Percentiles rank a stretch among this genome's conserved stretches.
These are phyloP conservation scores for Cataglyphis rosenhaueri DNA, from an alignment of 2,888 invertebrate species.

Conservation along the genomic window DNA sequence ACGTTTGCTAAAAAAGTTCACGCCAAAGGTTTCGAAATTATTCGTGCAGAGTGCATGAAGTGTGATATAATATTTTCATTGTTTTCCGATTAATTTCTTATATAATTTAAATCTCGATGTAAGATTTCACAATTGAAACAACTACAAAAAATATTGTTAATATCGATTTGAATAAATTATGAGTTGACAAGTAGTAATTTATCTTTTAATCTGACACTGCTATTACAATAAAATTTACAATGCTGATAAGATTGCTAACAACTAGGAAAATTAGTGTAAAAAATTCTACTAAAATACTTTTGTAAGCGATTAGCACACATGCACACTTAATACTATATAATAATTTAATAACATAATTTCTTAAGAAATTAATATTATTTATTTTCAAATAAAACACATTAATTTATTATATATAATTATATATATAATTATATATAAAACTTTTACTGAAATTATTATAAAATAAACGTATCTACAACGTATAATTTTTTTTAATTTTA, in stretches of 20 bases:
- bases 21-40: constrained; percentile 5
- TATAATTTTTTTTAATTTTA: background rate
- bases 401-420: background rate
- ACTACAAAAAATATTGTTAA: constrained; percentile 15
- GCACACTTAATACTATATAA: background rate
- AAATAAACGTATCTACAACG: background rate
- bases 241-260: constrained; percentile 5
- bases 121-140: constrained; percentile 41
- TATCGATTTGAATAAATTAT: constrained; percentile 21
- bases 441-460: background rate
- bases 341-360: background rate
- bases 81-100: constrained; percentile 33
- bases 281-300: constrained; percentile 6
- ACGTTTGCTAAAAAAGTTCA: background rate
- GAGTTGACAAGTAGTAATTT: constrained; percentile 28
- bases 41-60: background rate
- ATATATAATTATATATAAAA: background rate
- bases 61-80: background rate
- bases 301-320: background rate
- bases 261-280: background rate
- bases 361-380: background rate
- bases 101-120: constrained; percentile 9
- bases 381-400: background rate
- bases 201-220: constrained; percentile 16
- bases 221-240: constrained; percentile 21